A percentile compares a stretch with the other conserved stretches of the same genome.
Conservation (phyloP, 2,113 vertebrate genomes). For the Melozone crissalis region DNA sequence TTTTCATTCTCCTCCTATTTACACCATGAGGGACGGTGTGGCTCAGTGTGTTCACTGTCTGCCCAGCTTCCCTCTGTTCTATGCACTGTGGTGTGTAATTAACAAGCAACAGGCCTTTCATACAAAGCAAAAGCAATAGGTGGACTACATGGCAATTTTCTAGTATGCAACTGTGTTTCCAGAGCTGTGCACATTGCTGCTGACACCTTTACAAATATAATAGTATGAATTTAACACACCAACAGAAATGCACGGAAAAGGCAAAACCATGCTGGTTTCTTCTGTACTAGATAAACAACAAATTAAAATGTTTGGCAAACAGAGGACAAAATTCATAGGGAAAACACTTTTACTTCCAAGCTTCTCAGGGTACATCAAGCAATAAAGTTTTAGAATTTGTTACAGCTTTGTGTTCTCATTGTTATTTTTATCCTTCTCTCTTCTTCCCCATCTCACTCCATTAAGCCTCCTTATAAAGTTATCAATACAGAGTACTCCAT, state of each 20-base stretch:
- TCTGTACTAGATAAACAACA: conserved; percentile 37
- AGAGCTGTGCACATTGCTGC: conserved; percentile 55
- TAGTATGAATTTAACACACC: conserved; percentile 41
- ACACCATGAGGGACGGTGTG: neutral
- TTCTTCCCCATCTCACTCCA: neutral
- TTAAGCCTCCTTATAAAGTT: neutral
- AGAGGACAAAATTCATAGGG: conserved; percentile 8
- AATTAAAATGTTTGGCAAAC: conserved; percentile 67
- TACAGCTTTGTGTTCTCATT: conserved; percentile 2
- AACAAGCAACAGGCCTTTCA: conserved; percentile 28
- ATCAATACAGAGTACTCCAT: neutral
- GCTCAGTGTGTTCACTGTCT: conserved; percentile 1
- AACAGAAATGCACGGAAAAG: conserved; percentile 34
- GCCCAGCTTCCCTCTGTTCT: conserved; percentile 39
- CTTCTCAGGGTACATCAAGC: conserved; percentile 33
- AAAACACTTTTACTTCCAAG: conserved; percentile 27
- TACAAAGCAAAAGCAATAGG: conserved; percentile 41
- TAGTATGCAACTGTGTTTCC: conserved; percentile 45
- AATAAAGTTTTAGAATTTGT: conserved; percentile 55
- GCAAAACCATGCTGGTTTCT: conserved; percentile 40
- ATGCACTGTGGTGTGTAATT: conserved; percentile 45
- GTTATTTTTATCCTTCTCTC: conserved; percentile 34
- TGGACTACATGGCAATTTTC: conserved; percentile 51
- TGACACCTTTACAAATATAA: conserved; percentile 37
- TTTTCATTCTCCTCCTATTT: conserved; percentile 16